Conservation (phyloP, 2,113 vertebrate genomes). For the Amia ocellicauda region DNA sequence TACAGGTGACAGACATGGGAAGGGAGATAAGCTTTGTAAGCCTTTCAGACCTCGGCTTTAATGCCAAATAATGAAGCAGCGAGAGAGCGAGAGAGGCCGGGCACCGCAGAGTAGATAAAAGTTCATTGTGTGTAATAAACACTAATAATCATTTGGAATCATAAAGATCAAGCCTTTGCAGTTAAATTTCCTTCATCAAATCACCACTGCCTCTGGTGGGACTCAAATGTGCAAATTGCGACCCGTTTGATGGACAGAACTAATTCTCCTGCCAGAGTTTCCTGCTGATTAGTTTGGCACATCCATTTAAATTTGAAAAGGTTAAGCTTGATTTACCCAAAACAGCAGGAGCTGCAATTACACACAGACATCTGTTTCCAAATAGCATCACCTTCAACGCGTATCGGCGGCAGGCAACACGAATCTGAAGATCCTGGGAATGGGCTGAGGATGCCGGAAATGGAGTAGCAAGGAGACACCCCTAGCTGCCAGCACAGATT, state of each 20-base stretch:
- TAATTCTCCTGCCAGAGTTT: not conserved
- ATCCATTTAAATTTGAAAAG: conserved; percentile 46
- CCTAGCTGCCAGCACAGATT: too few relatives aligned
- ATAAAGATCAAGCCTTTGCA: too few relatives aligned
- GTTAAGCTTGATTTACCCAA: conserved; percentile 68
- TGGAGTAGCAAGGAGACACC: too few relatives aligned
- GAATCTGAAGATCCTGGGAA: too few relatives aligned
- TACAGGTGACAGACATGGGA: too few relatives aligned
- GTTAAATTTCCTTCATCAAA: too few relatives aligned
- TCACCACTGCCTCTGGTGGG: not conserved
- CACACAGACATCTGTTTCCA: conserved; percentile 50
- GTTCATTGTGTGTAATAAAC: too few relatives aligned
- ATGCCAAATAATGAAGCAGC: not conserved
- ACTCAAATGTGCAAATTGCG: not conserved
- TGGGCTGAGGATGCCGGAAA: too few relatives aligned
- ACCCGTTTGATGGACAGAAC: not conserved
- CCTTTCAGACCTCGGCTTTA: not conserved
- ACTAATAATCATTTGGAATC: too few relatives aligned
- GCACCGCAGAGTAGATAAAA: not conserved
- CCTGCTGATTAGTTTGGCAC: not conserved
- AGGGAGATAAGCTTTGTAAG: conserved; percentile 22
- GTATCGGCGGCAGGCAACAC: too few relatives aligned
- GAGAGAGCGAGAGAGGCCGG: conserved; percentile 14
- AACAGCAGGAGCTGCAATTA: conserved; percentile 61
- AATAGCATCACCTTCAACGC: not conserved